Evolutionary conservation across 23 tunicate species (phyloP).

Genomic region (Clavelina lepadiformis): DNA sequence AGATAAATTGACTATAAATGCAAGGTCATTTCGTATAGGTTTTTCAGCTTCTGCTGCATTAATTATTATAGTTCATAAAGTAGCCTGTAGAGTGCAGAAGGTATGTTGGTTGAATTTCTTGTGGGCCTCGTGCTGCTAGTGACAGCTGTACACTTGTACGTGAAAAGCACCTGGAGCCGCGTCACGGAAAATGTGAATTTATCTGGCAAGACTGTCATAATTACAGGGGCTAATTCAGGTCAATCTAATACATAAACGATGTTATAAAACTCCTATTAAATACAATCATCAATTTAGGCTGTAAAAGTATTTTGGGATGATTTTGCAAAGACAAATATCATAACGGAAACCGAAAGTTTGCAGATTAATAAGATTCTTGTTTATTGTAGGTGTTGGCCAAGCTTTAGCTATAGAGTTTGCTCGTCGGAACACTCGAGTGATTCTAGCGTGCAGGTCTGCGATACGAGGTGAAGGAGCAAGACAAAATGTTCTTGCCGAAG

Average conservation of each 20-base stretch:
- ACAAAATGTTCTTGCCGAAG: background rate
- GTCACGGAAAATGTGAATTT: constrained; percentile 3
- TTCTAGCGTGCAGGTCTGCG: constrained; percentile 9
- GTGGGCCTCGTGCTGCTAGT: background rate
- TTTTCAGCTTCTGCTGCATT: too few species aligned
- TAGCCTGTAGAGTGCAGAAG: too few species aligned
- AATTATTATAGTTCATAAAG: too few species aligned
- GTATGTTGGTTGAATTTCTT: background rate
- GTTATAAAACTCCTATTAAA: too few species aligned
- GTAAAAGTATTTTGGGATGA: background rate
- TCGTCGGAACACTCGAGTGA: constrained; percentile 16
- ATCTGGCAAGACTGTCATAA: constrained; percentile 13
- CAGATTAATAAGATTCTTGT: background rate
- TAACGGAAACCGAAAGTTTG: background rate
- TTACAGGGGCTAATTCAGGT: constrained; percentile 24
- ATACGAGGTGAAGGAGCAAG: constrained; percentile 10
- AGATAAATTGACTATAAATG: too few species aligned
- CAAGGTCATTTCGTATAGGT: too few species aligned
- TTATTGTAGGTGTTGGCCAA: constrained; percentile 16
- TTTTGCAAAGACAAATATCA: background rate
- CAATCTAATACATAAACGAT: too few species aligned
- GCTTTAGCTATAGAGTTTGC: constrained; percentile 16
- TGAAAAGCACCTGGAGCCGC: background rate
- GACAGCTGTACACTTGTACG: background rate
- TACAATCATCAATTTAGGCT: too few species aligned